Conservation (phyloP, 2,113 vertebrate genomes). For the Athene cunicularia region DNA sequence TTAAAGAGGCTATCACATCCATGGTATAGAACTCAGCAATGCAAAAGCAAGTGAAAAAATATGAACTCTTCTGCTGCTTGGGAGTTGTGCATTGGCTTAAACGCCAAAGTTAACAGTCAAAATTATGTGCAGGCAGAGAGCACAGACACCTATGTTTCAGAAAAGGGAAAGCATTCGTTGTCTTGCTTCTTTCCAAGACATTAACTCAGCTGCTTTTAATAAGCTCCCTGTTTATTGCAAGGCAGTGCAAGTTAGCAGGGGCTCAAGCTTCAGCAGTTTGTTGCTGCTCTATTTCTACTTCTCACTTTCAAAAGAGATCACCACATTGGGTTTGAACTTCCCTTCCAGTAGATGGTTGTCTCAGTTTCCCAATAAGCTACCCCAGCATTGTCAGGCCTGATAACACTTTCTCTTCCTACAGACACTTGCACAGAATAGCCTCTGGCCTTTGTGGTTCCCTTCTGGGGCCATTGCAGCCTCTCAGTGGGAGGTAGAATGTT, state of each 20-base stretch:
- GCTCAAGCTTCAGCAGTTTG: background rate
- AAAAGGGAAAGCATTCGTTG: background rate
- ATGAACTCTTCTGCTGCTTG: background rate
- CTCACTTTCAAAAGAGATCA: background rate
- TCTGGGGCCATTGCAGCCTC: background rate
- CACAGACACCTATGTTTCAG: background rate
- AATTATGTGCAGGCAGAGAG: background rate
- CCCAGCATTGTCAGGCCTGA: background rate
- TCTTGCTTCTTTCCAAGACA: background rate
- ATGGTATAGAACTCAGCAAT: background rate
- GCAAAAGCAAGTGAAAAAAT: background rate
- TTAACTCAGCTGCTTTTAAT: background rate
- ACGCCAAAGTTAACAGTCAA: background rate
- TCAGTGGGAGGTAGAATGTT: fast-evolving
- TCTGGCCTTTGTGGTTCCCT: background rate
- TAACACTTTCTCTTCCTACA: constrained; percentile 53
- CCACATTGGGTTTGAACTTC: constrained; percentile 7
- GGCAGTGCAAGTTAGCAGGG: background rate
- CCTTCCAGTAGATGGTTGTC: background rate
- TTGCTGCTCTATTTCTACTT: background rate
- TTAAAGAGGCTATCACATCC: background rate
- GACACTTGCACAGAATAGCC: background rate
- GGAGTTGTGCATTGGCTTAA: background rate
- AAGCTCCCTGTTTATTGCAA: background rate
- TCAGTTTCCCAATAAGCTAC: background rate